Conservation (phyloP, 1,140 invertebrate genomes). For the Leucophenga varia region DNA sequence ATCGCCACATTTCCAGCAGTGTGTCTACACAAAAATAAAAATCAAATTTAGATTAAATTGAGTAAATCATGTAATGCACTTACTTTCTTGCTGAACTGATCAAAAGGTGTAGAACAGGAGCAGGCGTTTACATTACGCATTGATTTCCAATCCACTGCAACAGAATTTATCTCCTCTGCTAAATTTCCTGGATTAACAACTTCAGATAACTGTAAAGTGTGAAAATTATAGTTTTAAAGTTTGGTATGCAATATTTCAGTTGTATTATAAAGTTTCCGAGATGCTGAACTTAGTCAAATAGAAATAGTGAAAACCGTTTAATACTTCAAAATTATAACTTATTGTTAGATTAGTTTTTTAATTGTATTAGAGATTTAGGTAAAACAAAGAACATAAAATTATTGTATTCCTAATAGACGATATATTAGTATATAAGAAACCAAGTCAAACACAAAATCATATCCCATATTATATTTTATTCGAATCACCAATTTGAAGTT, state of each 20-base stretch:
- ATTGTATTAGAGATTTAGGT: too few species aligned
- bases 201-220: slow-evolving; percentile 31
- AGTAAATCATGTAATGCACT: slow-evolving; percentile 20
- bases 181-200: slow-evolving; percentile 57
- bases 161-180: slow-evolving; percentile 75
- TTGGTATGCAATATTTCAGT: slow-evolving; percentile 11
- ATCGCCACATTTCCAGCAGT: slow-evolving; percentile 93
- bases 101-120: slow-evolving; percentile 87
- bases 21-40: slow-evolving; percentile 66
- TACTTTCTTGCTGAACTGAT: slow-evolving; percentile 91
- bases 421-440: too few species aligned
- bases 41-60: neutral
- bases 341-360: too few species aligned
- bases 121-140: slow-evolving; percentile 86
- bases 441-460: too few species aligned
- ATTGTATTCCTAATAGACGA: too few species aligned
- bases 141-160: slow-evolving; percentile 91
- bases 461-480: too few species aligned
- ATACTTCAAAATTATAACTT: too few species aligned
- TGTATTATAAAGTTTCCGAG: neutral
- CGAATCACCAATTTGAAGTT: too few species aligned
- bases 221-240: too few species aligned
- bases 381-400: too few species aligned
- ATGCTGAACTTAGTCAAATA: neutral
- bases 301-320: too few species aligned